Evolutionary conservation across 2,888 invertebrate species (phyloP).

Genomic region (Cheilosia grossa): DNA sequence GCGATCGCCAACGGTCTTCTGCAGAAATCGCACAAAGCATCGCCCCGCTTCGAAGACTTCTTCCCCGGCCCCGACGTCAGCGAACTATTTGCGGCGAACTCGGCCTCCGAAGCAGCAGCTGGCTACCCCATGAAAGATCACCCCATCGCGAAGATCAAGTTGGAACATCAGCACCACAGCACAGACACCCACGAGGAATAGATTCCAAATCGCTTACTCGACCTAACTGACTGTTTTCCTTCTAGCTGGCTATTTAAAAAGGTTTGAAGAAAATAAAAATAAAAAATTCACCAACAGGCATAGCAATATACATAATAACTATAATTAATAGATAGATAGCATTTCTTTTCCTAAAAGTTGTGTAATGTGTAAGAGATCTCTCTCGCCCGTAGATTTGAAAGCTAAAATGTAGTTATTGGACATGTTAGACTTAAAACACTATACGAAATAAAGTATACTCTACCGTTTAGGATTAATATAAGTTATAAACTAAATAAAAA

Average conservation of each 20-base stretch:
- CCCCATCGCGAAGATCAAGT: constrained; percentile 80
- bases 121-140: constrained; percentile 76
- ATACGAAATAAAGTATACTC: constrained; percentile 67
- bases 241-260: constrained; percentile 45
- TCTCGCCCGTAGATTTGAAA: constrained; percentile 62
- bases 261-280: constrained; percentile 3
- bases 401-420: constrained; percentile 59
- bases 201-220: constrained; percentile 60
- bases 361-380: constrained; percentile 58
- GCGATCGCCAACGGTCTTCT: constrained; percentile 81
- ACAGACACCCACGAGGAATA: constrained; percentile 82
- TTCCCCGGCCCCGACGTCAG: constrained; percentile 81
- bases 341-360: constrained; percentile 63
- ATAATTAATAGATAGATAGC: constrained; percentile 38
- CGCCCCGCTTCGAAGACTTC: constrained; percentile 82
- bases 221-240: constrained; percentile 48
- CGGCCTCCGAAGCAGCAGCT: constrained; percentile 72
- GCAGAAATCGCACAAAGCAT: constrained; percentile 81
- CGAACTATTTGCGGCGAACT: constrained; percentile 79
- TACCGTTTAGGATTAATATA: constrained; percentile 57
- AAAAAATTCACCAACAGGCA: constrained; percentile 10
- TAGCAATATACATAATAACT: constrained; percentile 39
- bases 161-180: constrained; percentile 80
- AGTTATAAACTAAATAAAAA: constrained; percentile 29
- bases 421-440: constrained; percentile 54